phyloP scores from a whole-genome alignment of 1,140 invertebrate genomes.

The Aleiodes sp. region DNA sequence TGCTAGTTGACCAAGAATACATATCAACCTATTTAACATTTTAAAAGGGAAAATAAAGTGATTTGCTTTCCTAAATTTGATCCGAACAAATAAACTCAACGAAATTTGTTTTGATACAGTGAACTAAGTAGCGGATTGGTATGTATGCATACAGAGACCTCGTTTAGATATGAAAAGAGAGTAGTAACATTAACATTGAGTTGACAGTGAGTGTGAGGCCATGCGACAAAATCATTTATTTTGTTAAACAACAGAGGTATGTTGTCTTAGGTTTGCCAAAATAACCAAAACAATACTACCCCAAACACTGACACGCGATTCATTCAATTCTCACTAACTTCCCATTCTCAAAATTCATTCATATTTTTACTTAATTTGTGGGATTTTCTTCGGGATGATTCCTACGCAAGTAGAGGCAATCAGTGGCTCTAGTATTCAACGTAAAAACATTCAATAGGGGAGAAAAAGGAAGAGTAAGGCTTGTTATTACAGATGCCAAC shows the following conservation, averaged over 20 bases:
- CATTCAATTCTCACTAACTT: constrained; percentile 42
- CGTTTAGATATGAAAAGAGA: neutral
- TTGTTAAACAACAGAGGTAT: constrained; percentile 61
- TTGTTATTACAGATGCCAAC: constrained; percentile 62
- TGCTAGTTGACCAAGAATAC: too few relatives aligned
- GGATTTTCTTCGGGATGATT: neutral
- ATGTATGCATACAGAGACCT: constrained; percentile 11
- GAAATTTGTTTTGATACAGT: constrained; percentile 48
- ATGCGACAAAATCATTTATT: constrained; percentile 60
- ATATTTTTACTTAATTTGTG: neutral
- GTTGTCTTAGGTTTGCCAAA: constrained; percentile 63
- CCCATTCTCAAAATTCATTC: constrained; percentile 31
- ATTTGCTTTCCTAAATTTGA: constrained; percentile 13
- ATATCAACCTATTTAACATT: too few relatives aligned
- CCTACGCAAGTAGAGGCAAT: neutral
- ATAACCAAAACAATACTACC: constrained; percentile 59
- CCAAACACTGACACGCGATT: constrained; percentile 36
- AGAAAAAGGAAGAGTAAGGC: constrained; percentile 32
- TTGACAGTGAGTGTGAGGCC: constrained; percentile 34
- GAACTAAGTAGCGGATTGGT: constrained; percentile 43
- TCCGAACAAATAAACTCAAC: constrained; percentile 45
- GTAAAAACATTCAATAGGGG: neutral
- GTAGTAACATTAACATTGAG: neutral
- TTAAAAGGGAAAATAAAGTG: neutral
- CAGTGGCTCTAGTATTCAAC: neutral